phyloP scores from a whole-genome alignment of 2,888 invertebrate species.

The Hydrotaea cyrtoneurina region DNA sequence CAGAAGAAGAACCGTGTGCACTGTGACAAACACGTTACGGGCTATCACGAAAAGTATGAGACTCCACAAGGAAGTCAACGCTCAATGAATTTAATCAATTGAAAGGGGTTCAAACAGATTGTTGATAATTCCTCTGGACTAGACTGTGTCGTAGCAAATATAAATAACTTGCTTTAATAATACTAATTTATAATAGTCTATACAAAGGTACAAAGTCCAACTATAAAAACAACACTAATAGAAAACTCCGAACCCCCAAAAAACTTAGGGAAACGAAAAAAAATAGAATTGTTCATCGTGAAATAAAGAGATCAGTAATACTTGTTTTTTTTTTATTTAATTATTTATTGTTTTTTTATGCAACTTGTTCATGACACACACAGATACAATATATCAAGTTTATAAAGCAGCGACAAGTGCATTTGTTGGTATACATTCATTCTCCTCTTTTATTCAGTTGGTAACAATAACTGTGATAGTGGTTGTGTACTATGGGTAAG shows the following conservation, averaged over 20 bases:
- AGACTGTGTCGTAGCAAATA: neutral
- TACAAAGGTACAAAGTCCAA: neutral
- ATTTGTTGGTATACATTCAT: neutral
- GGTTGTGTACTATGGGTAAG: neutral
- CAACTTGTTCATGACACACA: slow-evolving; percentile 43
- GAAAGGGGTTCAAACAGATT: slow-evolving; percentile 4
- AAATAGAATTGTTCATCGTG: neutral
- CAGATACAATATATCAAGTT: slow-evolving; percentile 31
- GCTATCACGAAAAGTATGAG: neutral
- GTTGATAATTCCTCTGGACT: neutral
- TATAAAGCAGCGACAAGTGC: slow-evolving; percentile 1
- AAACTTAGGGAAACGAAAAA: neutral
- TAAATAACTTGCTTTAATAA: neutral
- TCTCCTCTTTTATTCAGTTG: neutral
- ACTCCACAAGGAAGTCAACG: neutral
- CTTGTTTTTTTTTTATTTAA: slow-evolving; percentile 36
- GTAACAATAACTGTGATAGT: neutral
- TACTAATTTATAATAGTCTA: neutral
- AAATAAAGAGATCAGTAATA: neutral
- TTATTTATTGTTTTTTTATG: slow-evolving; percentile 43
- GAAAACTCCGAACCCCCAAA: neutral
- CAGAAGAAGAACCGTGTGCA: slow-evolving; percentile 15
- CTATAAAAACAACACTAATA: too few relatives aligned
- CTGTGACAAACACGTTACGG: neutral
- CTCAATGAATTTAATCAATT: neutral